Evolutionary conservation across 1,140 invertebrate species (phyloP).

Genomic region (Lepidurus apus): DNA sequence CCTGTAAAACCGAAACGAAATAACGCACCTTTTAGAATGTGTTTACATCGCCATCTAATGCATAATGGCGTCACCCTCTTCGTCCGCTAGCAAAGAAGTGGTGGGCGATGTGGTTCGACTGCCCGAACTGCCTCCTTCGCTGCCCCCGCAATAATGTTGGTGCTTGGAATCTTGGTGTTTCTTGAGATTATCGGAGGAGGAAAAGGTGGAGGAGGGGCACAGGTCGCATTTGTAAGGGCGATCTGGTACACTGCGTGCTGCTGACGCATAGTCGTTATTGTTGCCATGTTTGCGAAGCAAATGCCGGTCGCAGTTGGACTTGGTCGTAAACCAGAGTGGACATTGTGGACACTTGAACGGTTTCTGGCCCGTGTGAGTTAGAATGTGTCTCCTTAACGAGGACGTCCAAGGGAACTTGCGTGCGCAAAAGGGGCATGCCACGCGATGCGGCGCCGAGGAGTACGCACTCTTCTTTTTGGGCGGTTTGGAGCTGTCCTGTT

Average conservation of each 20-base stretch:
- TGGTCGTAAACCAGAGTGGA: constrained; percentile 87
- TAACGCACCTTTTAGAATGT: no score
- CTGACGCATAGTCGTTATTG: constrained; percentile 34
- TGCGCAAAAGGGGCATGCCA: constrained; percentile 80
- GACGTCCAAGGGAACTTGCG: constrained; percentile 94
- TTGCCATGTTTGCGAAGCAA: constrained; percentile 78
- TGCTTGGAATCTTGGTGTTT: constrained; percentile 71
- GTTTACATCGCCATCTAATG: not conserved
- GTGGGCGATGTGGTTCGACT: constrained; percentile 3
- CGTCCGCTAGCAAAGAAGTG: not conserved
- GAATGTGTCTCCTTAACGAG: constrained; percentile 81
- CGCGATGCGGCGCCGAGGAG: constrained; percentile 85
- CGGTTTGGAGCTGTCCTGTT: constrained; percentile 37
- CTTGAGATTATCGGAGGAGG: constrained; percentile 69
- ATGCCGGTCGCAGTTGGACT: constrained; percentile 94
- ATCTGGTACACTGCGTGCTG: constrained; percentile 61
- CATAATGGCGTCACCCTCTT: not conserved
- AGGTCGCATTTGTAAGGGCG: constrained; percentile 75
- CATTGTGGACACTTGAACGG: constrained; percentile 91
- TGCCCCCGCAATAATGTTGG: constrained; percentile 40
- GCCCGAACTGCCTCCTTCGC: constrained; percentile 32
- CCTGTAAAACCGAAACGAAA: no score
- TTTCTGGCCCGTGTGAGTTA: constrained; percentile 92
- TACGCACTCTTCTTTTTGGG: constrained; percentile 90
- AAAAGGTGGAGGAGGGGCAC: constrained; percentile 79